phyloP scores from a whole-genome alignment of 2,113 vertebrate genomes.

The Cisticola juncidis region DNA sequence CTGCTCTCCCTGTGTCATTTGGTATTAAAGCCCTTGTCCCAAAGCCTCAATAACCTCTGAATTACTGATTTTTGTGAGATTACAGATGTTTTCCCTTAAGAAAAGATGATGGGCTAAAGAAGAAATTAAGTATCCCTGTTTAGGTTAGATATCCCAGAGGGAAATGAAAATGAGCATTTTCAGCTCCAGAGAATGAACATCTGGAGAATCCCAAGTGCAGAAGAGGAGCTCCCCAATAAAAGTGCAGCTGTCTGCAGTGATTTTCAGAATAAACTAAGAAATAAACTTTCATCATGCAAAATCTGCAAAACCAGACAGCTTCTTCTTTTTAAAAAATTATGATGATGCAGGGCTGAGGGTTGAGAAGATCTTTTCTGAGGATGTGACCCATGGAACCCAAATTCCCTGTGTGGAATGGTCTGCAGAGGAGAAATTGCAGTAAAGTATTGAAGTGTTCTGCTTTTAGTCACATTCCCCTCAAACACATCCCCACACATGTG shows the following conservation, averaged over 20 bases:
- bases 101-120: background rate
- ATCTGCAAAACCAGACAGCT: background rate
- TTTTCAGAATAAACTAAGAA: background rate
- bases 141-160: background rate
- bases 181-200: background rate
- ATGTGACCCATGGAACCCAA: background rate
- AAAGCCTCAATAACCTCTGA: background rate
- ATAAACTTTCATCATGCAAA: background rate
- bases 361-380: background rate
- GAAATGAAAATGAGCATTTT: background rate
- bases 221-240: background rate
- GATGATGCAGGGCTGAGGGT: background rate
- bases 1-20: background rate
- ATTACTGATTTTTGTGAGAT: background rate
- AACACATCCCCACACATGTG: background rate
- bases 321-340: background rate
- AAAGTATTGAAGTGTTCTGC: background rate
- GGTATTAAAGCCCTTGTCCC: background rate
- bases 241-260: background rate
- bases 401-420: background rate
- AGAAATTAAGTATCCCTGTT: background rate
- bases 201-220: background rate
- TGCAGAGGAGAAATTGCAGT: background rate
- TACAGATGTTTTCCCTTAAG: background rate
- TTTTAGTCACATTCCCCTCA: background rate